Conservation (phyloP, 2,888 invertebrate species). For the Sminthurides aquaticus region DNA sequence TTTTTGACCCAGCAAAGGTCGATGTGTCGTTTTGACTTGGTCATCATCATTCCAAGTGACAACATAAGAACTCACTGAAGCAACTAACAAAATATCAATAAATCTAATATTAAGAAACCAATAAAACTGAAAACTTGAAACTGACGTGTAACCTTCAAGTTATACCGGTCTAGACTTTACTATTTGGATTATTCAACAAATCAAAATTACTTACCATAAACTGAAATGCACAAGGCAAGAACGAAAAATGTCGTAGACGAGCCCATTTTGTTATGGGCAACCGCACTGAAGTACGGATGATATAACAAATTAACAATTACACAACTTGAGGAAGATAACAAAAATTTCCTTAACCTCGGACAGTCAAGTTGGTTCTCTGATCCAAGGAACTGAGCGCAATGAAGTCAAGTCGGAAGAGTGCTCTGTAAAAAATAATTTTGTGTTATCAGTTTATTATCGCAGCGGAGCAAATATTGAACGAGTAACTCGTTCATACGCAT, state of each 20-base stretch:
- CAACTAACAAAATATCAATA: conserved; percentile 6
- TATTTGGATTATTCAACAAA: not conserved
- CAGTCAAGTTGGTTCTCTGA: too few species aligned
- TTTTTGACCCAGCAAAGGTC: conserved; percentile 39
- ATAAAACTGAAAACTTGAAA: too few species aligned
- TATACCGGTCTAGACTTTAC: too few species aligned
- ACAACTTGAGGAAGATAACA: too few species aligned
- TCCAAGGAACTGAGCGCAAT: too few species aligned
- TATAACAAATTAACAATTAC: too few species aligned
- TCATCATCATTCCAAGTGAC: conserved; percentile 23
- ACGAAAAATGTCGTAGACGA: not conserved
- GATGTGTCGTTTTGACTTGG: not conserved
- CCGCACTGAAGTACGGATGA: too few species aligned
- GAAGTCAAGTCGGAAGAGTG: not conserved
- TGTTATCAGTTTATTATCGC: not conserved
- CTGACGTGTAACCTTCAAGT: too few species aligned
- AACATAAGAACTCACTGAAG: conserved; percentile 16
- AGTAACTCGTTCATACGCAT: not conserved
- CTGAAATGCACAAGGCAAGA: not conserved
- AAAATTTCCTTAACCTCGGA: too few species aligned
- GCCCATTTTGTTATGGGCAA: not conserved
- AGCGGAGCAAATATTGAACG: not conserved
- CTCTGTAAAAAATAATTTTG: not conserved
- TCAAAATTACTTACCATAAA: not conserved
- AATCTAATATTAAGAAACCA: not conserved